phyloP scores from a whole-genome alignment of 2,888 invertebrate genomes.

The Acrobasis suavella region DNA sequence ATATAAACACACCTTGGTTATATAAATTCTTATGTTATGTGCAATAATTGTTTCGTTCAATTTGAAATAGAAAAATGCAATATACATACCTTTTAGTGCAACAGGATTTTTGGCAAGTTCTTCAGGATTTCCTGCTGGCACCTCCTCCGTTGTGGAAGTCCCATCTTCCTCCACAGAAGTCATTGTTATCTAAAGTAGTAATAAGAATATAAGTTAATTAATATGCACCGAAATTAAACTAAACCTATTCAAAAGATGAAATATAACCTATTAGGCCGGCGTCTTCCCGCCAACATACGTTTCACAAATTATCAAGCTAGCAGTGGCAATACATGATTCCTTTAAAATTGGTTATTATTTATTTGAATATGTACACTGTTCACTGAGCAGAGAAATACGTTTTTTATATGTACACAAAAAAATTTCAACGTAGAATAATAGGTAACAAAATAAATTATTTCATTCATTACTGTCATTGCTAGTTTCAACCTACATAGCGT shows the following conservation, averaged over 20 bases:
- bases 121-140: slow-evolving; percentile 79
- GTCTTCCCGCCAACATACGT: slow-evolving; percentile 46
- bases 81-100: slow-evolving; percentile 81
- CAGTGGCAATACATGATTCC: neutral
- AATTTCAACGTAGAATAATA: neutral
- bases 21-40: neutral
- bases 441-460: slow-evolving; percentile 9
- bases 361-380: neutral
- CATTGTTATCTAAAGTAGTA: slow-evolving; percentile 47
- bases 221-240: neutral
- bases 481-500: slow-evolving; percentile 3
- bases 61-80: neutral
- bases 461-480: slow-evolving; percentile 14
- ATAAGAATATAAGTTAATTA: slow-evolving; percentile 23
- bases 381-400: neutral
- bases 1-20: slow-evolving; percentile 24
- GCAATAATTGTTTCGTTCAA: neutral
- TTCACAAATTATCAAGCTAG: slow-evolving; percentile 16
- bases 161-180: slow-evolving; percentile 70
- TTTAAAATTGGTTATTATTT: neutral
- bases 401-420: neutral
- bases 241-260: neutral
- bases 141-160: slow-evolving; percentile 54
- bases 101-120: slow-evolving; percentile 84
- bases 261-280: slow-evolving; percentile 42